These are phyloP conservation scores for Saturnia japonica DNA, from an alignment of 2,888 invertebrate genomes.

Conservation along the genomic window DNA sequence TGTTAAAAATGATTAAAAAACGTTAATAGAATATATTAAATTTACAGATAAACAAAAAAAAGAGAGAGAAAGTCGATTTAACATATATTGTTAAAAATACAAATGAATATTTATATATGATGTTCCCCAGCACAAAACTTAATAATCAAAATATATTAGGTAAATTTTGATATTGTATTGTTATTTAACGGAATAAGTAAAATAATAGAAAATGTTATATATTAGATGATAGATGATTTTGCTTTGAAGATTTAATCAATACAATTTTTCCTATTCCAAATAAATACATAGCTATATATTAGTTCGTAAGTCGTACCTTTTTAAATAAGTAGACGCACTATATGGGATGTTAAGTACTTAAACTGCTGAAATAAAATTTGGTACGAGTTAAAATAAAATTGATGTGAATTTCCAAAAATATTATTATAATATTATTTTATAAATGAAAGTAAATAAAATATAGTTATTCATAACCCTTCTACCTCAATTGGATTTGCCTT, in stretches of 20 bases:
- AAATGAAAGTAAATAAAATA: conserved; percentile 1
- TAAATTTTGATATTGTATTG: background rate
- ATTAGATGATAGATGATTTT: no score
- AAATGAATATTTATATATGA: background rate
- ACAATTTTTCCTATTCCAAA: background rate
- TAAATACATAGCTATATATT: background rate
- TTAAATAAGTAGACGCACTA: background rate
- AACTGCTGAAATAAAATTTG: no score
- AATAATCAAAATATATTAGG: background rate
- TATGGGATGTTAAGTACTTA: background rate
- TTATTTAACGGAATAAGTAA: no score
- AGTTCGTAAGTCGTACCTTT: background rate
- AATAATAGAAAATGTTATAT: no score
- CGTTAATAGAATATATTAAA: background rate
- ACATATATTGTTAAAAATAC: background rate
- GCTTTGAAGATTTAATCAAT: background rate
- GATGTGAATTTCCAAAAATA: background rate
- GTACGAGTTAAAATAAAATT: background rate
- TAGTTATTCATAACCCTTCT: conserved; percentile 15
- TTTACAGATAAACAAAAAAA: background rate
- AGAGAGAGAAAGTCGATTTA: background rate
- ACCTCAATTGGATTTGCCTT: conserved; percentile 23
- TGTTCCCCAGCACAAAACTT: background rate
- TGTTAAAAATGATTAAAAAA: background rate
- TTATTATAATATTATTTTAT: background rate